phyloP scores from a whole-genome alignment of 2,113 vertebrate species.

The Proteles cristata region DNA sequence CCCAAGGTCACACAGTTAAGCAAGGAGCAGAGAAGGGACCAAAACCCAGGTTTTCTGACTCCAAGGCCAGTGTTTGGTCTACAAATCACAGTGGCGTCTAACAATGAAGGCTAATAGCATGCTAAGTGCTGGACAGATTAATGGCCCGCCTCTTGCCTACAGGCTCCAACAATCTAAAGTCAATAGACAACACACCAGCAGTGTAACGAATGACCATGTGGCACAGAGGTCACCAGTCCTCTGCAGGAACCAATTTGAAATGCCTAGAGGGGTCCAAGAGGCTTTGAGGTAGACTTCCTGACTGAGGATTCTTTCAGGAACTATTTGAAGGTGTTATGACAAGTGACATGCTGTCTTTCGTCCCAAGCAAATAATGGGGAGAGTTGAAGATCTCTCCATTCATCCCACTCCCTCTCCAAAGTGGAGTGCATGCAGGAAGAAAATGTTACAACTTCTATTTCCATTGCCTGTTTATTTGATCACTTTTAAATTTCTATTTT shows the following conservation, averaged over 20 bases:
- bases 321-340: constrained; percentile 1
- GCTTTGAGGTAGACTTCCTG: neutral
- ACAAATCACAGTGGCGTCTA: constrained; percentile 69
- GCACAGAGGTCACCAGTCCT: constrained; percentile 54
- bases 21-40: constrained; percentile 53
- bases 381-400: neutral
- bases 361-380: neutral
- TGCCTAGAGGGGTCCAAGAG: constrained; percentile 24
- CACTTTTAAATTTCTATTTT: constrained; percentile 32
- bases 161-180: constrained; percentile 63
- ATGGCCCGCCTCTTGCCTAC: constrained; percentile 53
- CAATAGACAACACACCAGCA: constrained; percentile 56
- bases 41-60: constrained; percentile 70
- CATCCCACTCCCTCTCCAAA: neutral
- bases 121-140: constrained; percentile 61
- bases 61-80: constrained; percentile 61
- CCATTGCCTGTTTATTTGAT: neutral
- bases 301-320: neutral
- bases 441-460: constrained; percentile 6
- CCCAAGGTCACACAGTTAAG: constrained; percentile 59
- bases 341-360: neutral
- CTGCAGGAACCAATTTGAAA: constrained; percentile 49
- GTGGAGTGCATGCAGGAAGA: neutral
- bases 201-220: constrained; percentile 22
- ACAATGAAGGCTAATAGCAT: constrained; percentile 63